phyloP scores from a whole-genome alignment of 1,140 invertebrate species.

The Tribolium madens region DNA sequence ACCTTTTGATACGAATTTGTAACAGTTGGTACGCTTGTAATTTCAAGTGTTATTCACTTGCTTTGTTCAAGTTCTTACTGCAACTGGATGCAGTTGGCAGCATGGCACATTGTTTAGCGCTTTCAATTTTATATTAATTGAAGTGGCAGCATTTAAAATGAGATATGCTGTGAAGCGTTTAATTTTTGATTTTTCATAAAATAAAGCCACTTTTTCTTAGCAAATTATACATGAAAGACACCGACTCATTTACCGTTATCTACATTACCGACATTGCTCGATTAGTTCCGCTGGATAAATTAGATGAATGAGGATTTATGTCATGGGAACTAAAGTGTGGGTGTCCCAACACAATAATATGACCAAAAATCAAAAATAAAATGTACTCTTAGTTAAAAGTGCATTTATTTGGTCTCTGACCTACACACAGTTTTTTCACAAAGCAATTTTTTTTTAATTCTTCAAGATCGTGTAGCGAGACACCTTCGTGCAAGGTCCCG shows the following conservation, averaged over 20 bases:
- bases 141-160: background rate
- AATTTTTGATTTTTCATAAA: background rate
- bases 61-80: constrained; percentile 43
- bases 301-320: constrained; percentile 34
- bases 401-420: background rate
- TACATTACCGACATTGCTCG: constrained; percentile 29
- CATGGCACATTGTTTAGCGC: constrained; percentile 1
- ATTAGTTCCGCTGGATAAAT: constrained; percentile 35
- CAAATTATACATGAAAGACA: background rate
- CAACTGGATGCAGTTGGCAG: constrained; percentile 12
- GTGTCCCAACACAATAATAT: background rate
- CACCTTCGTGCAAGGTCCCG: constrained; percentile 25
- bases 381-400: background rate
- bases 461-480: background rate
- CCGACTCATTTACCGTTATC: constrained; percentile 6
- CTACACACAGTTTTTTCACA: background rate
- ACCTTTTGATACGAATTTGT: constrained; percentile 52
- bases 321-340: constrained; percentile 25
- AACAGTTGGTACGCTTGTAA: constrained; percentile 56
- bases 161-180: too few species aligned
- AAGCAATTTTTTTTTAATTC: background rate
- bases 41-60: constrained; percentile 48
- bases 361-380: background rate
- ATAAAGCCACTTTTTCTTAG: background rate
- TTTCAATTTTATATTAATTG: background rate